Evolutionary conservation across 2,113 vertebrate species (phyloP), one percentile per base, ranked within the genome.

Genomic region (Petrocephalus microphthalmus): DNA sequence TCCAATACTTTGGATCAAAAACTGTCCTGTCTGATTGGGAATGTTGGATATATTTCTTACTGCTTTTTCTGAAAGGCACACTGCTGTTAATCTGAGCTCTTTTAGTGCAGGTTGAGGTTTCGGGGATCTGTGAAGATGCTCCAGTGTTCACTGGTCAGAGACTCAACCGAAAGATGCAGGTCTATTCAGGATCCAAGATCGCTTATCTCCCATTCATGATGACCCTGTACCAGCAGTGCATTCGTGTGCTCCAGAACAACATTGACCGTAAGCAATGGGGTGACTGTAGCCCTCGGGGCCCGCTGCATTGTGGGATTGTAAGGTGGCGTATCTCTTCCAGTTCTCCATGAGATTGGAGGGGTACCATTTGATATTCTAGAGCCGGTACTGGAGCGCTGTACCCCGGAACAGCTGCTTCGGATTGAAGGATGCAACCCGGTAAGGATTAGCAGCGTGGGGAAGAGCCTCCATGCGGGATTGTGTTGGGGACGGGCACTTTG

Each of bases 341-440:
- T 94, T 11, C 95, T 98, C 2, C 95, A 95, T 92, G 96, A 97
- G 92, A 96, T 97, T 64, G 96, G 96, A 22, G 96, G 96, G n/a
- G 96, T 98, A 83, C 97, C 97, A 0, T 98, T 97, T 95, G 97
- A 97, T 90, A 96, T 98, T 91, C 94, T 98, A 33, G 96, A 98
- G 91, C 97, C 97, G 1, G 97, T 98, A 87, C 91, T 98, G 93
- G 93, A 96, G 89, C 94, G 94, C 86, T 98, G 97, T 90, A 98
- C 96, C 15, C 94, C 97, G 17, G 93, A 97, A 84, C 97, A 98
- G 90, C 94, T 98, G 90, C 94, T 95, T 17, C 96, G 91, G 88
- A 95, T 98, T 90, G 97, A 98, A 92, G 95, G 97, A 88, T 96
- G 20, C 92, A 98, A 98, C 91, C 96, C 95, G 92, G 97, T 98